Evolutionary conservation across 2,888 invertebrate species (phyloP), one percentile per base, ranked within the genome.

Genomic region (Gastrophysa polygoni): DNA sequence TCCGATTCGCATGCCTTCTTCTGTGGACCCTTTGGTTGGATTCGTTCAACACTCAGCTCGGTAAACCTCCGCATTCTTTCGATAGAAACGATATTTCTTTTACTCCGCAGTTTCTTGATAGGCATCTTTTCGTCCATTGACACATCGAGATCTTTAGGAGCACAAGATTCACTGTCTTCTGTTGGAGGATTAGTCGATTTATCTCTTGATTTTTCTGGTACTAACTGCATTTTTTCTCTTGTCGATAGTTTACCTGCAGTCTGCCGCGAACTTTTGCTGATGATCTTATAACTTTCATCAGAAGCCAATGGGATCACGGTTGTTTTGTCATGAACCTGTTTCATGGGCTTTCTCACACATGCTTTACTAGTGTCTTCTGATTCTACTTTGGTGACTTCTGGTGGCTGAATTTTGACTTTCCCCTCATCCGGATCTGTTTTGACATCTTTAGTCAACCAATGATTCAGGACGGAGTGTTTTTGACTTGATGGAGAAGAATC

Each of bases 21-120:
- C 58, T 71, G 74, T 51, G 70, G 71, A 14, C 49, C 44, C 24
- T 60, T 58, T 6, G 71, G 67, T 1, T 66, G 67, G 8, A 78
- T 16, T 59, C 78, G 75, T 4, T 69, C 63, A 1, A 73, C 68
- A 8, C 70, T 74, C 79, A 80, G 76, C 17, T 68, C 74, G 28
- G 77, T 60, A 59, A 80, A 80, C 34, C 73, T 61, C 58, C 74
- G 75, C 73, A 74, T 75, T 28, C 80, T 51, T 48, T 72, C 71
- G 10, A 51, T 59, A 2, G 65, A 52, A 6, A 66, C 18, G 2
- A 34, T 14, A 34, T 54, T 24, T 59, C 57, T 32, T 49, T 58
- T 32, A 50, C 28, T 14, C 49, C 20, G 17, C 38, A 29, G 28
- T 55, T 50, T 34, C 54, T 62, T 14, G 57, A 14, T 24, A 7